Base-by-base conservation (phyloP, 2,888 invertebrate species). In the Altica lythri region DNA sequence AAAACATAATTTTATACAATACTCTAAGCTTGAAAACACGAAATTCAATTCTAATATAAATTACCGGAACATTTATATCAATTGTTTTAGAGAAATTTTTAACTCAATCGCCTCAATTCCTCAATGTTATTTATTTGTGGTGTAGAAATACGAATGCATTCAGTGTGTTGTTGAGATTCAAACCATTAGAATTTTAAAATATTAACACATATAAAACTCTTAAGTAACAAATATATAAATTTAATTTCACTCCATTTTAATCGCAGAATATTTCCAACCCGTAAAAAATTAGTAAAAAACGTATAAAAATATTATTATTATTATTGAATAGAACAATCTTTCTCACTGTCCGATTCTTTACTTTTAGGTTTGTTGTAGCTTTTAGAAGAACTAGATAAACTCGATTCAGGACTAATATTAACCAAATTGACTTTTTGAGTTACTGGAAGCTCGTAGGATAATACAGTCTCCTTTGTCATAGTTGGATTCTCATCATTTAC, bases 281-380 rank as follows among this genome's bases (percentile, higher is more conserved):
- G 66, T 68, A 64, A 48, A 56, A n/a, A 60, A 53, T 59, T 64
- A 70, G 51, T 67, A 68, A 71, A 70, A 67, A 73, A 71, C 69
- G 69, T 56, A 61, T 64, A 49, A 62, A 67, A 60, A 65, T 61
- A 55, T 44, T 60, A 57, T 57, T 53, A 43, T 63, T 44, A 18
- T 64, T 69, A 74, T 59, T 74, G 73, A 49, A 74, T 66, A 56
- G 62, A 63, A 50, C 74, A 74, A 63, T 73, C 73, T 64, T 72
- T 73, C 49, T 72, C 71, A 59, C 67, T 68, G 57, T 65, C 62
- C 34, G 58, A 58, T 25, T 57, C 51, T 48, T 57, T 55, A n/a
- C n/a, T n/a, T 35, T 51, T 57, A 14, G 27, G 50, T 51, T 62
- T 65, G 35, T 53, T 30, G 9, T 46, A 27, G 8, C 27, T 38